These are phyloP conservation scores for Bombyx mori DNA, from an alignment of 1,140 invertebrate genomes.

Conservation along the genomic window DNA sequence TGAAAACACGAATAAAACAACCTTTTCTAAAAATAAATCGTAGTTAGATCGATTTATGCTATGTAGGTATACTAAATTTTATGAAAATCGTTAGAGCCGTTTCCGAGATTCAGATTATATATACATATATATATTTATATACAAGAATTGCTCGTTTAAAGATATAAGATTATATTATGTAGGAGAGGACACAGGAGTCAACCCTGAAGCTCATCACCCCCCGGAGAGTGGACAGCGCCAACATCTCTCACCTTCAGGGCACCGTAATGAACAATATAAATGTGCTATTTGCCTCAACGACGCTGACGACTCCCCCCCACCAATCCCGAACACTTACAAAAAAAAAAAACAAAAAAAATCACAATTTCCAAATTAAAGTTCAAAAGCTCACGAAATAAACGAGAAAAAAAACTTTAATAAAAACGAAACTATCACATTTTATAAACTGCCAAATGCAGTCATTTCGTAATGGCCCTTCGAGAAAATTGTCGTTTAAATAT, in stretches of 20 bases:
- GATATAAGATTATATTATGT: too few species aligned
- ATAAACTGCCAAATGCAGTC: slow-evolving; percentile 56
- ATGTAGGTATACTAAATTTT: too few species aligned
- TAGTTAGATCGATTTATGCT: too few species aligned
- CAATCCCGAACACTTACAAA: neutral
- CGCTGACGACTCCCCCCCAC: too few species aligned
- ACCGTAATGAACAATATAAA: slow-evolving; percentile 65
- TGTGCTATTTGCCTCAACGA: slow-evolving; percentile 42
- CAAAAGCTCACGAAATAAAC: neutral
- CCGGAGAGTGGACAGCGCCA: slow-evolving; percentile 50
- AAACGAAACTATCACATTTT: slow-evolving; percentile 41
- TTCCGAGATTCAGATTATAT: too few species aligned
- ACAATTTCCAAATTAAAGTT: neutral
- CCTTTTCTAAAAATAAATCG: too few species aligned
- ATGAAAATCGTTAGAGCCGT: too few species aligned
- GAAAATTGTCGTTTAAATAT: slow-evolving; percentile 62
- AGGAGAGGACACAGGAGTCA: slow-evolving; percentile 8
- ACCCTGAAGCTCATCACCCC: slow-evolving; percentile 33
- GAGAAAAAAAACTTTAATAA: slow-evolving; percentile 20
- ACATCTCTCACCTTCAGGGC: slow-evolving; percentile 61
- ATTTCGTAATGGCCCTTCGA: slow-evolving; percentile 41
- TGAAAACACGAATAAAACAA: too few species aligned
- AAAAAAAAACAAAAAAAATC: neutral
- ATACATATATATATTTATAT: too few species aligned
- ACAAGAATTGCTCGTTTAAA: too few species aligned